Evolutionary conservation across 2,888 invertebrate species (phyloP), one percentile per base, ranked within the genome.

Genomic region (Cryptosula pallasiana): DNA sequence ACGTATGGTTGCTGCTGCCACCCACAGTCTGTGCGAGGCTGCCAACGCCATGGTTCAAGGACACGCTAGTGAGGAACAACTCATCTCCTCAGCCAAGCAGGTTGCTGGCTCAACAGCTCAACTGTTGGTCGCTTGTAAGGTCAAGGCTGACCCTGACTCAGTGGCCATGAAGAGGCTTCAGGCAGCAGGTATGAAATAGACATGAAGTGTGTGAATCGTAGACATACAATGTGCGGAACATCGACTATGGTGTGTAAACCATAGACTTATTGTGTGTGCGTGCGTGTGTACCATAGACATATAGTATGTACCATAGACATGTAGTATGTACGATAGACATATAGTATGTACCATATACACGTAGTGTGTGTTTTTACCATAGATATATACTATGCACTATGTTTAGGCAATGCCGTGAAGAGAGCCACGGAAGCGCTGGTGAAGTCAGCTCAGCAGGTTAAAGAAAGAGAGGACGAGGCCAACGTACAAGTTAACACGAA

Each of bases 381-480:
- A n/a, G 9, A 45, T 20, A 45, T 20, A 45, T 45, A 9, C 20
- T 45, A 9, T 45, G 9, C 20, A 13, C 20, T 45, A 20, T 45
- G 92, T 20, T 97, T 97, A 0, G 97, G 97, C 20, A 96, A 95
- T 78, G 95, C 95, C 1, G 98, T 99, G 0, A 97, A 98, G 86
- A 89, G 94, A 75, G 97, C 98, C 1, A 98, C 99, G 0, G 99
- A 99, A 85, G 95, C 95, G 87, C 87, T 99, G 79, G 99, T 99
- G 27, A 88, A 92, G 34, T 95, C 97, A 0, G 97, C 98, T 0
- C 91, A 96, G 76, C 92, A 93, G 82, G 94, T 95, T 34, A 92
- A 95, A 74, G 92, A 91, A 75, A 91, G 92, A 71, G 97, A 96
- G 79, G 88, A 94, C 63, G 93, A 92, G 25, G 72, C 55, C 1